Evolutionary conservation across 2,113 vertebrate genomes (phyloP).

Genomic region (Poeciliopsis retropinna): DNA sequence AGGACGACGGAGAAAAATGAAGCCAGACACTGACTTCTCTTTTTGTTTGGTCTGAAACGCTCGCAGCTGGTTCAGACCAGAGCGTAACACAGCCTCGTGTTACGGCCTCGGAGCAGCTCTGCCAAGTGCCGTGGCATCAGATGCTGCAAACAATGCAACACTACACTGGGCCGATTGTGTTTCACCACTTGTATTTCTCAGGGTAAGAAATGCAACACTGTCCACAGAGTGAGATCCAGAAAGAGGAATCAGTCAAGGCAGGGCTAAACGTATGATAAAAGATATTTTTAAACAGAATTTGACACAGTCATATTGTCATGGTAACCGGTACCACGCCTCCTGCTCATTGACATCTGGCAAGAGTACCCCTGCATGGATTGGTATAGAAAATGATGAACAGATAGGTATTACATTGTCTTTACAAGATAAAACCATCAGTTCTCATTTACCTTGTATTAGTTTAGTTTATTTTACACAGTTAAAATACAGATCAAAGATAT

Average conservation of each 20-base stretch:
- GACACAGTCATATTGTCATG: conserved; percentile 22
- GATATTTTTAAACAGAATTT: conserved; percentile 21
- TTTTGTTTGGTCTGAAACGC: conserved; percentile 70
- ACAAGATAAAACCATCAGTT: no score
- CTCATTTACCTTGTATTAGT: no score
- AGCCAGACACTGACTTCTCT: conserved; percentile 70
- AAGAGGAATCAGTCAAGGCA: conserved; percentile 22
- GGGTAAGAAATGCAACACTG: conserved; percentile 62
- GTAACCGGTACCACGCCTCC: not conserved
- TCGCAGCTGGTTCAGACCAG: conserved; percentile 65
- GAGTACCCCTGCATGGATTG: no score
- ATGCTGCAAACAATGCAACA: conserved; percentile 73
- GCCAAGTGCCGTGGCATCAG: conserved; percentile 64
- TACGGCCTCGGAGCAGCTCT: conserved; percentile 45
- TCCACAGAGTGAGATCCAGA: conserved; percentile 30
- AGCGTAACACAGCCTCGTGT: conserved; percentile 59
- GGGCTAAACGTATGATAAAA: conserved; percentile 21
- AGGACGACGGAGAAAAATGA: conserved; percentile 47
- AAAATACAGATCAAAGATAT: no score
- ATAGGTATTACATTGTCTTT: no score
- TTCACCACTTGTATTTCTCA: conserved; percentile 64
- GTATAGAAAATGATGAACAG: no score
- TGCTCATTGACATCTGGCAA: no score
- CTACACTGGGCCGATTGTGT: conserved; percentile 70
- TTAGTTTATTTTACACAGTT: no score